A percentile compares a stretch with the other conserved stretches of the same genome.
These are phyloP conservation scores for Aphidius gifuensis DNA, from an alignment of 1,140 invertebrate genomes.

Conservation along the genomic window DNA sequence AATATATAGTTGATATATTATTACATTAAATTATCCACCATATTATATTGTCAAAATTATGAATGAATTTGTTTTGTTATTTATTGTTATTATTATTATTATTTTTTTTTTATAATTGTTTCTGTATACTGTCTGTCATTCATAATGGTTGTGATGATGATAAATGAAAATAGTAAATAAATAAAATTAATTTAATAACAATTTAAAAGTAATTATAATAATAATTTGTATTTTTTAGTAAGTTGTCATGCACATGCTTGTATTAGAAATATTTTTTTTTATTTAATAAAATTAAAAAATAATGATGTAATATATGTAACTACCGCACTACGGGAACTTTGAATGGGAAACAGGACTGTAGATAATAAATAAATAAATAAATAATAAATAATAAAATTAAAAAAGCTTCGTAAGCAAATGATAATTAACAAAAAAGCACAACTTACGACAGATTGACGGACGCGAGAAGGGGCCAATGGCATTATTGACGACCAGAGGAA, in stretches of 20 bases:
- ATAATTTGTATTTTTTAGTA: background rate
- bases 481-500: conserved; percentile 41
- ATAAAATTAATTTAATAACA: background rate
- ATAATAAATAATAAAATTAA: conserved; percentile 38
- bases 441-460: conserved; percentile 56
- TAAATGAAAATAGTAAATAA: background rate
- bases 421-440: conserved; percentile 56
- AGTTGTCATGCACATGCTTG: background rate
- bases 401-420: conserved; percentile 54
- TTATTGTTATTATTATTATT: conserved; percentile 20
- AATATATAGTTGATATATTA: conserved; percentile 26
- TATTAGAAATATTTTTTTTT: background rate
- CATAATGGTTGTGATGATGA: background rate
- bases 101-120: background rate
- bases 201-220: background rate
- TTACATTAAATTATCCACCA: background rate
- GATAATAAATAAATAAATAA: conserved; percentile 34
- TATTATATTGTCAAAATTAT: background rate
- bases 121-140: background rate
- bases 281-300: background rate
- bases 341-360: background rate
- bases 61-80: conserved; percentile 2
- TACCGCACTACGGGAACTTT: conserved; percentile 17
- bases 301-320: conserved; percentile 33
- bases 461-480: conserved; percentile 51